These are phyloP conservation scores for Palythoa grandis DNA, from an alignment of 92 coral and sea anemone species.

Conservation along the genomic window DNA sequence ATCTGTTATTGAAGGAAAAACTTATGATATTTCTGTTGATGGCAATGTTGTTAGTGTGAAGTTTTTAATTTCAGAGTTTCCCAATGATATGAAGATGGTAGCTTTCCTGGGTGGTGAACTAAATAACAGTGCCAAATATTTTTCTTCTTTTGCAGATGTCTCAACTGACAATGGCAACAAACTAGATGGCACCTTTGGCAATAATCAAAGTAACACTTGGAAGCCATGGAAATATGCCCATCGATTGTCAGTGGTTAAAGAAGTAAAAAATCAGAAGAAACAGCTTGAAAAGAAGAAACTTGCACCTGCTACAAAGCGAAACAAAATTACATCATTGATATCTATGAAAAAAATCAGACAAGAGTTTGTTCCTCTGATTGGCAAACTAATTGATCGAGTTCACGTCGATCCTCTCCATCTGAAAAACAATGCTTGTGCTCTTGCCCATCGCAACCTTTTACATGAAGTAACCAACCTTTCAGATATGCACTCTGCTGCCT, in stretches of 20 bases:
- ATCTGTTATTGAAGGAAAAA: not conserved
- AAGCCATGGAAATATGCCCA: slow-evolving; percentile 31
- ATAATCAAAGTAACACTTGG: slow-evolving; percentile 19
- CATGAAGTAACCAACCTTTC: slow-evolving; percentile 9
- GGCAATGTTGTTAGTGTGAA: not conserved
- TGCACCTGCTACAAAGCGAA: slow-evolving; percentile 20
- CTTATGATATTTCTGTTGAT: slow-evolving; percentile 1
- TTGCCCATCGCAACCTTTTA: slow-evolving; percentile 23
- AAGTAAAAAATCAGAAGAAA: slow-evolving; percentile 16
- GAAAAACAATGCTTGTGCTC: slow-evolving; percentile 35
- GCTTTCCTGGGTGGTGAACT: slow-evolving; percentile 44
- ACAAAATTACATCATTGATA: slow-evolving; percentile 44
- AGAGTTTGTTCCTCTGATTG: slow-evolving; percentile 36
- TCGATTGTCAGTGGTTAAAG: slow-evolving; percentile 37
- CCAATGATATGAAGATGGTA: slow-evolving; percentile 46
- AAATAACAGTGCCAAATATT: slow-evolving; percentile 43
- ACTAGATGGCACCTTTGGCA: slow-evolving; percentile 27
- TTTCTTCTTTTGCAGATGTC: slow-evolving; percentile 41
- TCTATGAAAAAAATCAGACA: slow-evolving; percentile 14
- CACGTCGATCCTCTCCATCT: slow-evolving; percentile 32
- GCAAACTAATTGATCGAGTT: slow-evolving; percentile 29
- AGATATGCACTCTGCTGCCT: slow-evolving; percentile 20
- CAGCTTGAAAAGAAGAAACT: slow-evolving; percentile 16
- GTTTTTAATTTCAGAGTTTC: slow-evolving; percentile 30
- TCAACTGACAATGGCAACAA: slow-evolving; percentile 29